Evolutionary conservation across 2,113 vertebrate genomes (phyloP).

Genomic region (Sinocyclocheilus maitianheensis): DNA sequence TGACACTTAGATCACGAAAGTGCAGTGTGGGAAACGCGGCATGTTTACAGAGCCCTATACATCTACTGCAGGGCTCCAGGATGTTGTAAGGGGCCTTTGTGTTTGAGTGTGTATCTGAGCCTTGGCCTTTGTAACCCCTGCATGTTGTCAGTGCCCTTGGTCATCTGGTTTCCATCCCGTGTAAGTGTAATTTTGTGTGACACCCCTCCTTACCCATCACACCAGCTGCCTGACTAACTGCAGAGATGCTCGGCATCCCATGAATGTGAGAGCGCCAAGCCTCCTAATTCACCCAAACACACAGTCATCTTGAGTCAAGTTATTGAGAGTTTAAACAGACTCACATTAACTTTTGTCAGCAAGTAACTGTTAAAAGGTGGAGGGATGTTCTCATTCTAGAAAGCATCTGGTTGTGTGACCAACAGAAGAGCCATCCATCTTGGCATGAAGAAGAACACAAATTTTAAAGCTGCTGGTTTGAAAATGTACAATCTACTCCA

Average conservation of each 20-base stretch:
- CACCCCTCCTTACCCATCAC: constrained; percentile 27
- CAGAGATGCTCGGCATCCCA: constrained; percentile 61
- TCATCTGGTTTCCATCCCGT: constrained; percentile 63
- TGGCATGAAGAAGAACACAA: no score
- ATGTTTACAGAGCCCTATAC: constrained; percentile 37
- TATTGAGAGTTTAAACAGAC: neutral
- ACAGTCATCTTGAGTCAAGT: neutral
- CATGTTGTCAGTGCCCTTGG: constrained; percentile 42
- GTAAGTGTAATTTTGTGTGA: constrained; percentile 56
- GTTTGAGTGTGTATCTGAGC: constrained; percentile 30
- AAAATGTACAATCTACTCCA: no score
- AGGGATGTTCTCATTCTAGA: neutral
- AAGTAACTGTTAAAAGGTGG: neutral
- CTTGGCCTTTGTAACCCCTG: constrained; percentile 41
- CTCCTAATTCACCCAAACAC: neutral
- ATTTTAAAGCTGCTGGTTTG: no score
- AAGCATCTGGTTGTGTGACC: neutral
- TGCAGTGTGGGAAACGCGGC: constrained; percentile 9
- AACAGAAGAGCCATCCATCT: no score
- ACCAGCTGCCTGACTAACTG: constrained; percentile 55
- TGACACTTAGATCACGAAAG: constrained; percentile 22
- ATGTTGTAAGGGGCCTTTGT: constrained; percentile 17
- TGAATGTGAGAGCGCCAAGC: constrained; percentile 38
- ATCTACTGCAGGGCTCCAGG: constrained; percentile 9
- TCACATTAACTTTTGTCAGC: neutral